Percentiles rank a stretch among this genome's conserved stretches.
Conservation (phyloP, 2,113 vertebrate genomes). For the Myotis lucifugus region DNA sequence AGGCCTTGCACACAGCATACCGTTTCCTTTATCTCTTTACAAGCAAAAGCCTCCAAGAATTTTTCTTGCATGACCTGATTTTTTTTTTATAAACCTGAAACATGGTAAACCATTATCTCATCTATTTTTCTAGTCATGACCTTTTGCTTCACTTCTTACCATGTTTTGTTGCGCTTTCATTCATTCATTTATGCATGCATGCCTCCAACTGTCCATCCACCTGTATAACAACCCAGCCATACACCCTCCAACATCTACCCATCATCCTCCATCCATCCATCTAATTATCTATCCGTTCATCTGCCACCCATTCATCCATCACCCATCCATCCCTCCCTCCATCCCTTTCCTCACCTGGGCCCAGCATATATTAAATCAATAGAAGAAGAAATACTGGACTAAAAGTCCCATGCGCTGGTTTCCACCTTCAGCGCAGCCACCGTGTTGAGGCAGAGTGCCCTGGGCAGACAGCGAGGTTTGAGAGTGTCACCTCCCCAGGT, state of each 20-base stretch:
- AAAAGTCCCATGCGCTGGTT: not conserved
- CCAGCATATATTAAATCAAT: not conserved
- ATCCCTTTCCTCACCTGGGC: not conserved
- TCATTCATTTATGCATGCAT: not conserved
- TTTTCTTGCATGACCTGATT: constrained; percentile 65
- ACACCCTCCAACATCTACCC: not conserved
- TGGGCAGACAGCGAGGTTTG: not conserved
- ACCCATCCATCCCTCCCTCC: not conserved
- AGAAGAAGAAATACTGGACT: not conserved
- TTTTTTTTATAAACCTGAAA: constrained; percentile 53
- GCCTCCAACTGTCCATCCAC: not conserved
- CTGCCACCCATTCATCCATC: no score
- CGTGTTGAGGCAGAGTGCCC: not conserved
- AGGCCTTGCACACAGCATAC: constrained; percentile 44
- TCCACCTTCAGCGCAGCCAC: not conserved
- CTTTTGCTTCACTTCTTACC: not conserved
- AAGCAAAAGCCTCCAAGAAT: constrained; percentile 59
- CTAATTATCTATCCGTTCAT: not conserved
- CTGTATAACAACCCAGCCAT: not conserved
- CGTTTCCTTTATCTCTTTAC: constrained; percentile 65
- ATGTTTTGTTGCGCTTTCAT: no score
- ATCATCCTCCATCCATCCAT: not conserved
- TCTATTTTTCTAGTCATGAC: not conserved
- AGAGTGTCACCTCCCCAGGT: rapidly evolving
- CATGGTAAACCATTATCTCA: not conserved